Conservation (phyloP, 2,113 vertebrate species). For the Labeo catla region DNA sequence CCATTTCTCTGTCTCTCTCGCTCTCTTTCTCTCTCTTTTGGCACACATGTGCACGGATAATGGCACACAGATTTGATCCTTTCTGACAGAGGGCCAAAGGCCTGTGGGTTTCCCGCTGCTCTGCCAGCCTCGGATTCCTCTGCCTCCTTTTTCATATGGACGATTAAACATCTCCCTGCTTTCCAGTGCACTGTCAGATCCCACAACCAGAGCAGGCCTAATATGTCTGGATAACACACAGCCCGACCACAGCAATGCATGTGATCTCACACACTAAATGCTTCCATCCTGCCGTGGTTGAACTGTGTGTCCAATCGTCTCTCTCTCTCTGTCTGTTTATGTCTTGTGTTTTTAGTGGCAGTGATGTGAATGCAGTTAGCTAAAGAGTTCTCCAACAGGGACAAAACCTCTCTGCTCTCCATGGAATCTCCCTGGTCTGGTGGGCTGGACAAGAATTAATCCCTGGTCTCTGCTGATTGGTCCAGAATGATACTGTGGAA, state of each 20-base stretch:
- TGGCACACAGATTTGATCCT: constrained; percentile 52
- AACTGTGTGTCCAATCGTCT: neutral
- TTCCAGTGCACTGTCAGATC: constrained; percentile 47
- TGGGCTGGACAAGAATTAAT: neutral
- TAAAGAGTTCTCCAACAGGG: neutral
- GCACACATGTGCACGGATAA: constrained; percentile 47
- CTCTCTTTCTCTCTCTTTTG: constrained; percentile 32
- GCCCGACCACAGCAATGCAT: neutral
- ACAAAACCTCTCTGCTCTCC: neutral
- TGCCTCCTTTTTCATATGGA: constrained; percentile 28
- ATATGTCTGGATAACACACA: constrained; percentile 20
- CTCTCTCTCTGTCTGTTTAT: neutral
- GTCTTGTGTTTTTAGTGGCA: neutral
- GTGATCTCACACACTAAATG: constrained; percentile 22
- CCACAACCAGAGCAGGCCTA: constrained; percentile 23
- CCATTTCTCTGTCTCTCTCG: neutral
- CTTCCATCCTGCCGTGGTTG: constrained; percentile 21
- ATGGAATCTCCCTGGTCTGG: neutral
- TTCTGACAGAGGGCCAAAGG: constrained; percentile 54
- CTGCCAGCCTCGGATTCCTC: constrained; percentile 48
- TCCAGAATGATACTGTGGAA: neutral
- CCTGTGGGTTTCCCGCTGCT: constrained; percentile 38
- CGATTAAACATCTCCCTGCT: constrained; percentile 23
- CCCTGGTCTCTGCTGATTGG: neutral
- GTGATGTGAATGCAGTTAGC: constrained; percentile 1